Evolutionary conservation across 2,113 vertebrate species (phyloP), one percentile per base, ranked within the genome.

Genomic region (Colossoma macropomum): DNA sequence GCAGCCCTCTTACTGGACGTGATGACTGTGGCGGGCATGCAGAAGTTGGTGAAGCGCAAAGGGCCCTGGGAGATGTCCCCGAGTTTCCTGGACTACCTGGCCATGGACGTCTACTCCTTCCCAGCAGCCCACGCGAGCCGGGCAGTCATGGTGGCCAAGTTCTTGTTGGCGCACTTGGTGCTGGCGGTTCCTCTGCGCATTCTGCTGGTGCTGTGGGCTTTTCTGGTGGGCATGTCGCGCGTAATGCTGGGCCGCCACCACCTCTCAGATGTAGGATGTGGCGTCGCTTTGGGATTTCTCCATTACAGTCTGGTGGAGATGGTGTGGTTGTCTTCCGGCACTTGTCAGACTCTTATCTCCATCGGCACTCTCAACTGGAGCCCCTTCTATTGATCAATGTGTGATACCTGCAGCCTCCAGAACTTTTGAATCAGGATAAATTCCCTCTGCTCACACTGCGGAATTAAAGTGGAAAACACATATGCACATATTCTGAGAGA

Each of bases 81-180:
- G 0, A 88, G 96, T 56, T 89, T 97, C 9, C 73, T 97, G 91
- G 97, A 98, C 94, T 95, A 96, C 89, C 78, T 98, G 74, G 95
- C 96, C 86, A 97, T 98, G 95, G 97, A 98, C 86, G 76, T 92
- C 10, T 99, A 97, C 0, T 96, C 97, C 2, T 99, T 98, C 76
- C 97, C 97, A 0, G 97, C 97, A 0, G 96, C 96, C 0, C 97
- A 98, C 0, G 97, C 97, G 86, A 98, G 97, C 90, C 88, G 97
- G 0, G 97, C 95, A 0, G 95, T 92, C 89, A 96, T 98, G 96
- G 94, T 98, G 56, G 94, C 95, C 88, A 97, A 96, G 91, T 99
- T 98, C 93, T 95, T 99, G 86, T 93, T 98, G 82, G 95, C 92
- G 80, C 97, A 98, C 92, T 92, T 99, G 90, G 97, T 99, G 34